A percentile compares a stretch with the other conserved stretches of the same genome.
Conservation (phyloP, 2,113 vertebrate genomes). For the Myrmecophaga tridactyla region DNA sequence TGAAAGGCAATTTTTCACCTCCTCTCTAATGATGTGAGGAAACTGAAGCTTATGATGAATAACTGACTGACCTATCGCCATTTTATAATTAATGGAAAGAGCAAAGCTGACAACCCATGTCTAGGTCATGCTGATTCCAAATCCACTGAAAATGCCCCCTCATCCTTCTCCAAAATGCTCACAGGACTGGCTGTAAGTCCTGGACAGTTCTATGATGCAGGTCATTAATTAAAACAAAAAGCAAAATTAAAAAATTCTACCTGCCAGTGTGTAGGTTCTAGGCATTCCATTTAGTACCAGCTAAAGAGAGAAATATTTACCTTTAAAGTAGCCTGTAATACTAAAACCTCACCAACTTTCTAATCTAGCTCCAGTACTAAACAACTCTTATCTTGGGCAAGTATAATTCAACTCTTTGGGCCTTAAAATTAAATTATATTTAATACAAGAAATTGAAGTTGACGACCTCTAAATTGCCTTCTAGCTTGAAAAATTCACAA, state of each 20-base stretch:
- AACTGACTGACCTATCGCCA: not conserved
- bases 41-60: not conserved
- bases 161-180: not conserved
- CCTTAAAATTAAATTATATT: conserved; percentile 24
- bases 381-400: not conserved
- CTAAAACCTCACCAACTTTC: not conserved
- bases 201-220: not conserved
- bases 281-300: not conserved
- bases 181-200: not conserved
- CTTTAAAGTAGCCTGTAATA: not conserved
- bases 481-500: not conserved
- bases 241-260: not conserved
- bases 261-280: not conserved
- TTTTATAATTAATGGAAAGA: not conserved
- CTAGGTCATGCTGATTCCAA: not conserved
- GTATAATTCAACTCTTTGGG: not conserved
- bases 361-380: not conserved
- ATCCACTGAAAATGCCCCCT: not conserved
- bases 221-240: not conserved
- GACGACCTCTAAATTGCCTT: not conserved
- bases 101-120: not conserved
- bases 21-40: not conserved
- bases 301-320: not conserved
- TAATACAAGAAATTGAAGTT: not conserved
- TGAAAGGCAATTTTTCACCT: not conserved